Evolutionary conservation across 2,797 vertebrate species (phyloP).

Genomic region (Scolopax rusticola): DNA sequence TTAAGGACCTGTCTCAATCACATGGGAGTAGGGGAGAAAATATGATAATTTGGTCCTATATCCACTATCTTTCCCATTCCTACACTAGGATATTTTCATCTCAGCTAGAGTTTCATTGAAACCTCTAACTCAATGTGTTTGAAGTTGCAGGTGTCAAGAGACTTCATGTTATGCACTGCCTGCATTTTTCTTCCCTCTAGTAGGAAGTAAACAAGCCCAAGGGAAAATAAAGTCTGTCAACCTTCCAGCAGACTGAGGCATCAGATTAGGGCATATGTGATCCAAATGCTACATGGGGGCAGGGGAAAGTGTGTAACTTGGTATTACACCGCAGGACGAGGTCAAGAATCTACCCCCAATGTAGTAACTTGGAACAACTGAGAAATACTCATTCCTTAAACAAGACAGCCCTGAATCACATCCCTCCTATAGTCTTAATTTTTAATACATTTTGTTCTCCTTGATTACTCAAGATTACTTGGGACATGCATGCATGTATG

Average conservation of each 20-base stretch:
- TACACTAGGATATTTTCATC: neutral
- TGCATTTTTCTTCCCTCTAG: neutral
- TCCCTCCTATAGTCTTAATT: neutral
- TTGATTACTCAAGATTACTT: neutral
- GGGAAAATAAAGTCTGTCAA: neutral
- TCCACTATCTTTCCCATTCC: neutral
- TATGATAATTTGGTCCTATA: neutral
- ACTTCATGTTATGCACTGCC: neutral
- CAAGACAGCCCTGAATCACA: neutral
- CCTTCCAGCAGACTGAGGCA: neutral
- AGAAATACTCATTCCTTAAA: neutral
- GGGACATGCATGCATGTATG: neutral
- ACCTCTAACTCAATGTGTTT: neutral
- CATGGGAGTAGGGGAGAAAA: neutral
- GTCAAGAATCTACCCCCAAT: neutral
- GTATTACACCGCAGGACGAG: neutral
- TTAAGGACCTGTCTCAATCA: neutral
- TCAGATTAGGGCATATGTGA: neutral
- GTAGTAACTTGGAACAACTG: neutral
- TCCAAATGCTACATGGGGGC: neutral
- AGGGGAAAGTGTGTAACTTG: neutral
- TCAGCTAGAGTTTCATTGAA: neutral
- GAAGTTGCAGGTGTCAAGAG: neutral
- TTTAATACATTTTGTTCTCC: neutral
- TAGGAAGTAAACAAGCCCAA: neutral